These are phyloP conservation scores for Bovichtus variegatus DNA, from an alignment of 2,797 vertebrate species.

Conservation along the genomic window DNA sequence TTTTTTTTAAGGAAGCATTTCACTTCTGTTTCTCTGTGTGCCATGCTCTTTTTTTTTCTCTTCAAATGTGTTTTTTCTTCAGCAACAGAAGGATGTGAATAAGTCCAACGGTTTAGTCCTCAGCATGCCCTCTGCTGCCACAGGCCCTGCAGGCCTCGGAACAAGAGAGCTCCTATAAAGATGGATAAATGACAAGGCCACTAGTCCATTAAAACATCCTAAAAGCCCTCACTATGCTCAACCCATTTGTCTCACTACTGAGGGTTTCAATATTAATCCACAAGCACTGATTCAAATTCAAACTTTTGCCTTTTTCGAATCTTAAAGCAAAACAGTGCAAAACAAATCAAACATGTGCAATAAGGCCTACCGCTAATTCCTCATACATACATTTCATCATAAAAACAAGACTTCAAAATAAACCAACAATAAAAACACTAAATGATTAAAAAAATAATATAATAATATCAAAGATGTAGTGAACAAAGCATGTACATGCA, in stretches of 20 bases:
- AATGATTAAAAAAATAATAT: conserved; percentile 65
- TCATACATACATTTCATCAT: conserved; percentile 55
- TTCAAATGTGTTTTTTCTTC: conserved; percentile 39
- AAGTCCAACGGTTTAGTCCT: conserved; percentile 36
- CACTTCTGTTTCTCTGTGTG: conserved; percentile 43
- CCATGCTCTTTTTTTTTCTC: conserved; percentile 59
- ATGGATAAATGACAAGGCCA: conserved; percentile 80
- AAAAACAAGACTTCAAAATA: conserved; percentile 67
- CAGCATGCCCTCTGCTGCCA: conserved; percentile 39
- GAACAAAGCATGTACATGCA: conserved; percentile 71
- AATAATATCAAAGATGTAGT: conserved; percentile 53
- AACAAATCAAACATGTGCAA: conserved; percentile 85
- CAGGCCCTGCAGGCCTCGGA: conserved; percentile 36
- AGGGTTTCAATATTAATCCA: conserved; percentile 35
- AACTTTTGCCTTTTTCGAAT: conserved; percentile 42
- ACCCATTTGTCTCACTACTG: conserved; percentile 39
- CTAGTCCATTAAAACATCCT: conserved; percentile 76
- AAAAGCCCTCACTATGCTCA: conserved; percentile 53
- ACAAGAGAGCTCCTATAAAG: conserved; percentile 64
- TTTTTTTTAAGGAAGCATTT: conserved; percentile 41
- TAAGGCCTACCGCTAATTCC: conserved; percentile 75
- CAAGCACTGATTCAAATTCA: conserved; percentile 63
- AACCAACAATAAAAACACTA: conserved; percentile 68
- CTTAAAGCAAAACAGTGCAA: conserved; percentile 87
- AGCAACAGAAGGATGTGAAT: conserved; percentile 41